Evolutionary conservation across 2,797 vertebrate genomes (phyloP), one percentile per base, ranked within the genome.

Genomic region (Alosa sapidissima): DNA sequence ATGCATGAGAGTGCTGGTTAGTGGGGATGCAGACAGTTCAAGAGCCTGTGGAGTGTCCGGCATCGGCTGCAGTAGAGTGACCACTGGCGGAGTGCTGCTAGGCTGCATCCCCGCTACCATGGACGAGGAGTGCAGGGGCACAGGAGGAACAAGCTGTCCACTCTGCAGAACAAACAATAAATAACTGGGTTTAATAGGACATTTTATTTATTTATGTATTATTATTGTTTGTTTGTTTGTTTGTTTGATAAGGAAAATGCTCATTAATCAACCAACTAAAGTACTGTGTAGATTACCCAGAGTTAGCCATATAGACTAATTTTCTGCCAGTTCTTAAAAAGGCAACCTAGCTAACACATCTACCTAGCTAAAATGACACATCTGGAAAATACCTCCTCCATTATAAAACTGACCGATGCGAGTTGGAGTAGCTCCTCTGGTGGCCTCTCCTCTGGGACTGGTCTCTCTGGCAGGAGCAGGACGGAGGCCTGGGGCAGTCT

Each of bases 401-500:
- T 41, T 41, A 75, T 45, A 4, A 36, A 78, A 87, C 88, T 93
- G 85, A 96, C 96, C 94, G 94, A 93, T 49, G 90, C 89, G 2
- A 94, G 90, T 9, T 91, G 94, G 28, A 94, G 92, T 49, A 93
- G 92, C 0, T 93, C 85, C 36, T 94, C 93, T 81, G 93, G 92
- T 0, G 91, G 87, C 87, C 90, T 89, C 81, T 95, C 94, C 47
- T 95, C 93, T 5, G 89, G 91, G n/a, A 88, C 81, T 1, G 90
- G 11, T 86, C 91, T 91, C 54, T 95, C 94, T 0, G 93, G 93
- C 81, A 95, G 91, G 81, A 95, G 91, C 84, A 95, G 93, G 86
- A 95, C 92, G 0, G 95, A 93, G 4, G 94, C 91, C 89, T 92
- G 93, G 86, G 92, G 94, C 82, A 95, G 93, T 88, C 89, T 92